Conservation (phyloP, 2,888 invertebrate species). For the Euproctis similis region DNA sequence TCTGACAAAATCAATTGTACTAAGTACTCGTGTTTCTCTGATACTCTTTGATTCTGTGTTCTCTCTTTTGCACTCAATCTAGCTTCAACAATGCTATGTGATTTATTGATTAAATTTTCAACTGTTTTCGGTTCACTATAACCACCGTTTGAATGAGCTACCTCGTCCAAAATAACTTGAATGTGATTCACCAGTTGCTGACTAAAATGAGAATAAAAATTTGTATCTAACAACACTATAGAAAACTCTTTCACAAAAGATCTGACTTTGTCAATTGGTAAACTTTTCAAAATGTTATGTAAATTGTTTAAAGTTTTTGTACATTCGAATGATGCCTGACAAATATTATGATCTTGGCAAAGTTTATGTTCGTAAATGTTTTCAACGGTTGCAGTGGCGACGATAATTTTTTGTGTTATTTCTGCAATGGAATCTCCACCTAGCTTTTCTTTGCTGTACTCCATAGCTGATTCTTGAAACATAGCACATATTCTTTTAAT, state of each 20-base stretch:
- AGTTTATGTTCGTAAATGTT: slow-evolving; percentile 34
- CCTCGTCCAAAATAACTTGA: slow-evolving; percentile 45
- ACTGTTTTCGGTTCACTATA: slow-evolving; percentile 36
- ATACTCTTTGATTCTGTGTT: slow-evolving; percentile 12
- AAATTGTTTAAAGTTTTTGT: slow-evolving; percentile 35
- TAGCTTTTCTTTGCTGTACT: slow-evolving; percentile 26
- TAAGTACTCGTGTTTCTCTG: slow-evolving; percentile 37
- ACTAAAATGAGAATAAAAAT: slow-evolving; percentile 35
- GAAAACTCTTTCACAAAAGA: slow-evolving; percentile 20
- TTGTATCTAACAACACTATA: slow-evolving; percentile 20
- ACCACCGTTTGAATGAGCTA: background rate
- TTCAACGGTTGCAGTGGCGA: slow-evolving; percentile 38
- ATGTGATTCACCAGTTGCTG: slow-evolving; percentile 36
- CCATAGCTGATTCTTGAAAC: slow-evolving; percentile 36
- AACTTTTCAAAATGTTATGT: slow-evolving; percentile 25
- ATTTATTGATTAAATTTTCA: slow-evolving; percentile 32
- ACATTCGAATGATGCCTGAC: slow-evolving; percentile 33
- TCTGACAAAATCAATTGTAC: slow-evolving; percentile 49
- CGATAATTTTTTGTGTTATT: slow-evolving; percentile 33
- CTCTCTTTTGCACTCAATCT: slow-evolving; percentile 28
- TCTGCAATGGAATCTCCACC: slow-evolving; percentile 26
- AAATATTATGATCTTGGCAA: slow-evolving; percentile 38
- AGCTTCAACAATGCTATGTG: slow-evolving; percentile 33
- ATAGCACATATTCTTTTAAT: slow-evolving; percentile 44
- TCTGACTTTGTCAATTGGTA: slow-evolving; percentile 29